phyloP scores from a whole-genome alignment of 2,888 invertebrate species.

The Synergus itoensis region DNA sequence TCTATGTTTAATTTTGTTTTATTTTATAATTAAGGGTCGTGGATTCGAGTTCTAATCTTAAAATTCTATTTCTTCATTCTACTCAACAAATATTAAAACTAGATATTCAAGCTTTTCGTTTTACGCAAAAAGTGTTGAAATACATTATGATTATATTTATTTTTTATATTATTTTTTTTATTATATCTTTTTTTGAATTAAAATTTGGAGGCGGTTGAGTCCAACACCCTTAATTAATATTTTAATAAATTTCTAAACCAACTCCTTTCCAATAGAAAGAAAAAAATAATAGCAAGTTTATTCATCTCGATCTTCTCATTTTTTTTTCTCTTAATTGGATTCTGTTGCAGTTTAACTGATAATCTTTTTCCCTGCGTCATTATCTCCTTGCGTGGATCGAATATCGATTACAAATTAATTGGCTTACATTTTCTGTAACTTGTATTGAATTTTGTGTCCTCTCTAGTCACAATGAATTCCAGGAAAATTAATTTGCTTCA shows the following conservation, averaged over 20 bases:
- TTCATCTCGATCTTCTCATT: neutral
- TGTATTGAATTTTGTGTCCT: neutral
- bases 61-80: too few relatives aligned
- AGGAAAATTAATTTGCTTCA: neutral
- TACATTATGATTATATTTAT: too few relatives aligned
- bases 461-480: constrained; percentile 11
- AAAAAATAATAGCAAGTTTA: too few relatives aligned
- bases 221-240: neutral
- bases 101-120: too few relatives aligned
- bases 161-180: too few relatives aligned
- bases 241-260: neutral
- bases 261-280: neutral
- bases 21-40: too few relatives aligned
- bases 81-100: too few relatives aligned
- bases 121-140: too few relatives aligned
- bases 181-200: too few relatives aligned
- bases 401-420: constrained; percentile 32
- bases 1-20: too few relatives aligned
- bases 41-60: too few relatives aligned
- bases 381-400: constrained; percentile 13
- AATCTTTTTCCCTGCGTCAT: constrained; percentile 24
- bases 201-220: neutral
- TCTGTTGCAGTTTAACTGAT: neutral
- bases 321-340: constrained; percentile 16
- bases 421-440: constrained; percentile 12